phyloP scores from a whole-genome alignment of 2,797 vertebrate species.

The Potorous gilbertii region DNA sequence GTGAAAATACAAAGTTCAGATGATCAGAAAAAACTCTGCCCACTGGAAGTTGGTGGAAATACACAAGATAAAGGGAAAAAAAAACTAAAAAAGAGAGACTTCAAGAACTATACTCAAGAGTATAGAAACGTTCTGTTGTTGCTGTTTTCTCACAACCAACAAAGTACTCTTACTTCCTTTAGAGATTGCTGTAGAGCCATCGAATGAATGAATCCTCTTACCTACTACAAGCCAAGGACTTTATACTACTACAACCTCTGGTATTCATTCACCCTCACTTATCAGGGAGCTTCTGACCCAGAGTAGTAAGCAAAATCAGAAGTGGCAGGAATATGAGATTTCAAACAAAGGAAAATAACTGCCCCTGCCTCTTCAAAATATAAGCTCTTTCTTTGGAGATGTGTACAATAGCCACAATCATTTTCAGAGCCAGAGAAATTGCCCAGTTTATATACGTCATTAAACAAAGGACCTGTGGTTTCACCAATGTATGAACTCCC shows the following conservation, averaged over 20 bases:
- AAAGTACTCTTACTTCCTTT: slow-evolving; percentile 46
- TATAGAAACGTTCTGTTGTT: slow-evolving; percentile 42
- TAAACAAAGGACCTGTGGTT: not conserved
- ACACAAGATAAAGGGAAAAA: slow-evolving; percentile 50
- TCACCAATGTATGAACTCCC: not conserved
- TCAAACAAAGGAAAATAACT: not conserved
- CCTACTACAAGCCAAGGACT: not conserved
- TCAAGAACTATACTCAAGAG: slow-evolving; percentile 13
- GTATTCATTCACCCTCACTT: not conserved
- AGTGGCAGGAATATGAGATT: not conserved
- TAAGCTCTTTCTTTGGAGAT: not conserved
- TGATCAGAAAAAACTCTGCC: slow-evolving; percentile 39
- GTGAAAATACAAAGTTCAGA: slow-evolving; percentile 48
- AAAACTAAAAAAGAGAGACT: slow-evolving; percentile 8
- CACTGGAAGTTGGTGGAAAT: slow-evolving; percentile 18
- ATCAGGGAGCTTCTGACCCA: not conserved
- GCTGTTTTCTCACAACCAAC: slow-evolving; percentile 37
- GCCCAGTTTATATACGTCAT: not conserved
- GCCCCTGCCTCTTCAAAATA: not conserved
- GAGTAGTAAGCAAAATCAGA: not conserved
- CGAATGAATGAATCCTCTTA: slow-evolving; percentile 15
- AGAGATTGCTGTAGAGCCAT: slow-evolving; percentile 37
- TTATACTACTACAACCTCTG: not conserved
- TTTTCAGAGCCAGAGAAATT: not conserved
- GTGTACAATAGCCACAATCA: not conserved